A percentile compares a stretch with the other conserved stretches of the same genome.
phyloP scores from a whole-genome alignment of 2,888 invertebrate species.

The Periphyllus acericola region DNA sequence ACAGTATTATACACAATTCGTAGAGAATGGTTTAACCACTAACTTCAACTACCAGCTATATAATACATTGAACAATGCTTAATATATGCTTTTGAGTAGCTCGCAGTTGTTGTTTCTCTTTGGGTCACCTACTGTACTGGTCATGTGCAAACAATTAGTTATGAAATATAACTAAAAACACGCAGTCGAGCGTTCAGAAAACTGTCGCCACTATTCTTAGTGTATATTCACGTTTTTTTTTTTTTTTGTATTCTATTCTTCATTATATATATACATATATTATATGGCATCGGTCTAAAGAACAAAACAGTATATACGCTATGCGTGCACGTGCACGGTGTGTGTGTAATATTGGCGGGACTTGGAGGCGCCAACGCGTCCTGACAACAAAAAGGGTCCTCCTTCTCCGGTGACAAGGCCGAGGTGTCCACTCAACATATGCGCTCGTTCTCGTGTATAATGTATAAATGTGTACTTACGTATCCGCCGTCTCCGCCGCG shows the following conservation, averaged over 20 bases:
- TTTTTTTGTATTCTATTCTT: background rate
- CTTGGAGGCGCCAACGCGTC: conserved; percentile 29
- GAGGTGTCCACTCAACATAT: conserved; percentile 10
- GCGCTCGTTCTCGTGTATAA: background rate
- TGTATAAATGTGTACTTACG: background rate
- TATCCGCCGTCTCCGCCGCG: background rate
- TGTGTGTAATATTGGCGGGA: conserved; percentile 22
- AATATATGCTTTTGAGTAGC: background rate
- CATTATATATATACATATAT: background rate
- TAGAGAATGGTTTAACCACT: background rate
- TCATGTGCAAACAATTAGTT: background rate
- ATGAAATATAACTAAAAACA: background rate
- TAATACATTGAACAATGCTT: background rate
- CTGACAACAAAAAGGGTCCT: conserved; percentile 30
- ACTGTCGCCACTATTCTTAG: background rate
- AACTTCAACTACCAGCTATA: background rate
- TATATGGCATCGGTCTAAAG: background rate
- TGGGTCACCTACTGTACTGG: background rate
- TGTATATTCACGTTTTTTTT: background rate
- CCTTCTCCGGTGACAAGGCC: conserved; percentile 10
- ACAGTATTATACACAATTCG: background rate
- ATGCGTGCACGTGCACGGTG: background rate
- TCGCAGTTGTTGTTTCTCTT: background rate
- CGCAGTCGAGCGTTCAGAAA: background rate
- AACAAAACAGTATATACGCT: background rate